Base-by-base conservation (phyloP, 2,113 vertebrate species). In the Ceyx margarethae region DNA sequence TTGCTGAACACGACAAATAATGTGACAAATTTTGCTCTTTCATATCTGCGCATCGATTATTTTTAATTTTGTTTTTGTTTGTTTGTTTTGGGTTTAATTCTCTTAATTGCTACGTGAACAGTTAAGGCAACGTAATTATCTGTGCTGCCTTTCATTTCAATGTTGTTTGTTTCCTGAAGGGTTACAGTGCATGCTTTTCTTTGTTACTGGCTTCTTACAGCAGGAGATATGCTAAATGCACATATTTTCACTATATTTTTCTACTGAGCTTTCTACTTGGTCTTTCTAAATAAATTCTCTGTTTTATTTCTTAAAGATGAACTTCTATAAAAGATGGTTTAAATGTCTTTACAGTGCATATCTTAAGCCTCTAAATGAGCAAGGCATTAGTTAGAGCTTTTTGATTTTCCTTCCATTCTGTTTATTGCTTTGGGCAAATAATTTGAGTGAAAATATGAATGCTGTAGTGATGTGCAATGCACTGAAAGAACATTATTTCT, bases 401-500 rank as follows among this genome's bases (percentile, higher is more conserved):
- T 45, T 83, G 46, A 50, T 42, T 96, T 87, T 73, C 23, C 46
- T 95, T 94, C 90, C 61, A 22, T 94, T 95, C 76, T 80, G 23
- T 77, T 93, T 96, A 91, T 96, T 97, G 95, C 94, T 85, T 91
- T 71, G 69, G 93, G 66, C 92, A 95, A 87, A 29, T 31, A 83
- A 94, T 91, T 90, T 82, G 68, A 19, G 10, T 79, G 83, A 90
- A 85, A 85, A 92, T 91, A 73, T 4, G 26, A 77, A 89, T 73
- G 83, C 66, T 96, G 94, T 94, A 90, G 91, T 80, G 66, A 88
- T 88, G 83, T 95, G 84, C 87, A 94, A 77, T 96, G 91, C 48
- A 20, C 91, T 89, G 89, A 84, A 93, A 96, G 94, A 95, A 96
- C 91, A 96, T 97, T 96, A 95, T 86, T 84, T 97, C 95, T 97